Base-by-base conservation (phyloP, 1,140 invertebrate species). In the Drosophila serrata region DNA sequence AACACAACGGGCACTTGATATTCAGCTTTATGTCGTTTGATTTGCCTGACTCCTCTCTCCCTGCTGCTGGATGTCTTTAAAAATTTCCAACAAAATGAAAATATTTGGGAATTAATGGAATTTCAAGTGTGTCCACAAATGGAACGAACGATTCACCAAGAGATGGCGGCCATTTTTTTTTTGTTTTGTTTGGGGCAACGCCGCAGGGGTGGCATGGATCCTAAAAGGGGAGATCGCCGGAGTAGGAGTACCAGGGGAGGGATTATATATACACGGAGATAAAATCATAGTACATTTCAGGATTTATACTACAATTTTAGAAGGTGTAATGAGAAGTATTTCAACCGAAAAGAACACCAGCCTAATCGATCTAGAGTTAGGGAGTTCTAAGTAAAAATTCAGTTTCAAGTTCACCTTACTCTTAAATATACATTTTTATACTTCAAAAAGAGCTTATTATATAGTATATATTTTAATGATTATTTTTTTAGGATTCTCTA, bases 101-200 rank as follows among this genome's bases (percentile, higher is more conserved):
- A 86, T 87, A 87, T 86, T 86, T 86, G 80, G 64, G 82, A 87
- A 86, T 88, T 88, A 88, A 90, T 88, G 84, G 84, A 88, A 88
- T 84, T 77, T 88, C 84, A 88, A 88, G 84, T 88, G 84, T 88
- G 84, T 88, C 85, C 85, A 88, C 84, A 88, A 88, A 87, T 87
- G 84, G 85, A 87, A 75, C 58, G 56, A 69, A 65, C 81, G 51
- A 69, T 64, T 80, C 81, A 80, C 61, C 67, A 59, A 56, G 64
- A 55, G 51, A 55, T 6, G 35, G 27, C 33, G n/a, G 67, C 65
- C 67, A 72, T 59, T 31, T 59, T 33, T 33, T 33, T 33, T 0
- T 33, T 11, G 9, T 31, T n/a, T n/a, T n/a, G n/a, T 57, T 48
- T 39, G 67, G 65, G 33, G 33, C 42, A 35, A 8, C 53, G 19